Percentiles rank a stretch among this genome's conserved stretches.
These are phyloP conservation scores for Piaya cayana DNA, from an alignment of 2,113 vertebrate species.

Conservation along the genomic window DNA sequence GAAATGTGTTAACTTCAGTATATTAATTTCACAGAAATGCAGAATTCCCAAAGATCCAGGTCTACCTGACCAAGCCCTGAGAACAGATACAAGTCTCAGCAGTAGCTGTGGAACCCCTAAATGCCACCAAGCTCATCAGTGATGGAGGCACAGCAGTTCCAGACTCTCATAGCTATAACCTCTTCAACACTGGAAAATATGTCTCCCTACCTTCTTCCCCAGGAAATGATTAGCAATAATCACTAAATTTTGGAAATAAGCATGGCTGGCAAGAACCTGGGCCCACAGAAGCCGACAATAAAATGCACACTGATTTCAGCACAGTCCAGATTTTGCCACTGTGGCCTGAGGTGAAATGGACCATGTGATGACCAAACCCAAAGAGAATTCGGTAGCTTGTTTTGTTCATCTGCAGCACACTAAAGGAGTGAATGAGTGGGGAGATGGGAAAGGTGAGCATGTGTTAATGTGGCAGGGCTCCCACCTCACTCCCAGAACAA, in stretches of 20 bases:
- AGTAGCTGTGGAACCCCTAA: background rate
- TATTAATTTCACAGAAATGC: background rate
- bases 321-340: background rate
- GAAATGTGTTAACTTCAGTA: background rate
- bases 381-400: background rate
- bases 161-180: background rate
- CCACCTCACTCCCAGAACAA: background rate
- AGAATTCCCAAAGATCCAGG: rapidly evolving
- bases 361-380: background rate
- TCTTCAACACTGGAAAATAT: background rate
- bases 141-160: background rate
- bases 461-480: background rate
- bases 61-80: rapidly evolving
- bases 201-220: background rate
- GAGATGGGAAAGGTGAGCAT: background rate
- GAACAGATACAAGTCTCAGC: background rate
- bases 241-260: background rate
- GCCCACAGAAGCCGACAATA: background rate
- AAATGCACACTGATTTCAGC: background rate
- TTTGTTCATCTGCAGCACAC: background rate
- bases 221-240: background rate
- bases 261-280: background rate
- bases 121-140: background rate
- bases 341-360: background rate
- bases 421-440: background rate